Percentiles rank a stretch among this genome's conserved stretches.
phyloP scores from a whole-genome alignment of 1,140 invertebrate genomes.

The Bradynema listronoti region DNA sequence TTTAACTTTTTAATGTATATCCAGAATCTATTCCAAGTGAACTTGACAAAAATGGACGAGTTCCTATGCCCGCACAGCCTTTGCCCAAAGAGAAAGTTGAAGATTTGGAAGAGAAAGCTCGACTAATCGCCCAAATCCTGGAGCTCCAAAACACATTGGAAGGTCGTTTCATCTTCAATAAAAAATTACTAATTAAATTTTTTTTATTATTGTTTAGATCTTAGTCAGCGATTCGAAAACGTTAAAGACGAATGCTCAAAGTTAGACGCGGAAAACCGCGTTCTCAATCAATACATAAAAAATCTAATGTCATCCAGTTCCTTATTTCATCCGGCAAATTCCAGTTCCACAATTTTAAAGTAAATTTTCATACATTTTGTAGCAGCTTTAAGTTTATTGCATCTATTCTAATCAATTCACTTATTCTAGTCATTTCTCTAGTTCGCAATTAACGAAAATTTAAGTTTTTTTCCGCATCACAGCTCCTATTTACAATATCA shows the following conservation, averaged over 20 bases:
- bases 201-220: conserved; percentile 65
- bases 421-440: too few species aligned
- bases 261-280: conserved; percentile 93
- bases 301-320: conserved; percentile 98
- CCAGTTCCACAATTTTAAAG: conserved; percentile 22
- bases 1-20: conserved; percentile 15
- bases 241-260: conserved; percentile 98
- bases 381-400: too few species aligned
- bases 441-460: too few species aligned
- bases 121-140: conserved; percentile 89
- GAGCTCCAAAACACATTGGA: conserved; percentile 97
- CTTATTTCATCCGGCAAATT: conserved; percentile 74
- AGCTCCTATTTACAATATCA: too few species aligned
- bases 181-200: conserved; percentile 1
- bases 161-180: too few species aligned
- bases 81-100: conserved; percentile 64
- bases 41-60: conserved; percentile 30
- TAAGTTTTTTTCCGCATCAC: too few species aligned
- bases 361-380: conserved; percentile 26
- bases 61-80: conserved; percentile 48
- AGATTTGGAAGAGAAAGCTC: conserved; percentile 91
- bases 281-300: conserved; percentile 95
- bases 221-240: conserved; percentile 91
- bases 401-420: too few species aligned
- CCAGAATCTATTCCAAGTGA: conserved; percentile 39